Evolutionary conservation across 2,888 invertebrate species (phyloP).

Genomic region (Dicranocentrus wangi): DNA sequence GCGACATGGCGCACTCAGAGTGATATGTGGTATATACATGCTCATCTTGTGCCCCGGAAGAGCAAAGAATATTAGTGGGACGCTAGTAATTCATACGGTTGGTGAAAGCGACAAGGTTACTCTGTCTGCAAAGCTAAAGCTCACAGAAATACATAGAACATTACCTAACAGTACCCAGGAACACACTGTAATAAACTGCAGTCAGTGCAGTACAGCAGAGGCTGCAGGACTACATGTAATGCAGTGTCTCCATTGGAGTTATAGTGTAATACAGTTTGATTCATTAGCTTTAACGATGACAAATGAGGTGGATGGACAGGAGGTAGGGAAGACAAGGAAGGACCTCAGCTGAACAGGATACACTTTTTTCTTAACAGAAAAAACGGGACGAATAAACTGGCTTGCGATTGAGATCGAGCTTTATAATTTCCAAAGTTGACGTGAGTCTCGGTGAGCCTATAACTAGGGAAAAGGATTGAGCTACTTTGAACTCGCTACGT

Average conservation of each 20-base stretch:
- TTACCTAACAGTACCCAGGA: too few species aligned
- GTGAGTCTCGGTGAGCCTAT: too few species aligned
- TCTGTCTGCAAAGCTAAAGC: too few species aligned
- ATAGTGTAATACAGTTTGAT: slow-evolving; percentile 51
- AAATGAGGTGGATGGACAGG: slow-evolving; percentile 55
- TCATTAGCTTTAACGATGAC: slow-evolving; percentile 60
- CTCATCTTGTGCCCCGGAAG: too few species aligned
- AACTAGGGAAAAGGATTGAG: too few species aligned
- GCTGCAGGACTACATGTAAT: too few species aligned
- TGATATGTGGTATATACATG: too few species aligned
- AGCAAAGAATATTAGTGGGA: background rate
- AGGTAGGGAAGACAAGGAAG: slow-evolving; percentile 19
- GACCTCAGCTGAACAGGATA: slow-evolving; percentile 6
- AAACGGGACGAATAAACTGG: background rate
- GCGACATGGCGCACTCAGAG: too few species aligned
- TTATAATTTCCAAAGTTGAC: background rate
- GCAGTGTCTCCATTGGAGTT: too few species aligned
- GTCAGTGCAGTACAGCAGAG: too few species aligned
- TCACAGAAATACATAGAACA: too few species aligned
- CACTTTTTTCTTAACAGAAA: background rate
- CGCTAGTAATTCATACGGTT: background rate
- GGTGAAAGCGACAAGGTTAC: background rate
- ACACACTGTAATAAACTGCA: too few species aligned
- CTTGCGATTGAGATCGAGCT: background rate
- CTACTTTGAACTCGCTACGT: background rate